Evolutionary conservation across 2,797 vertebrate genomes (phyloP), one percentile per base, ranked within the genome.

Genomic region (Taeniopygia guttata): DNA sequence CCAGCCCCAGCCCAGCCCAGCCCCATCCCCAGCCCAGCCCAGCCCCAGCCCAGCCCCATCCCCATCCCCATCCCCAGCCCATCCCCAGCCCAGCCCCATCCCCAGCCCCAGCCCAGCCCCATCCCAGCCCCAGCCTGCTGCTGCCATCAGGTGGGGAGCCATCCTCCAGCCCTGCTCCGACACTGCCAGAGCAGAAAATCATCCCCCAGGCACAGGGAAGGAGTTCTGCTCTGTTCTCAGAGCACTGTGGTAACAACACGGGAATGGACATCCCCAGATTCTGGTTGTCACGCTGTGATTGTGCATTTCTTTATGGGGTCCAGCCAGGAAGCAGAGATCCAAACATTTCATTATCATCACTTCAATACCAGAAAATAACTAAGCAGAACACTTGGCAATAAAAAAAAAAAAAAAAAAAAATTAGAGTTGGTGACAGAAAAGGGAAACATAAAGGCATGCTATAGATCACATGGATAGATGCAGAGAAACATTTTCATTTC

Each of bases 171-270:
- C 48, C 58, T 2, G 1, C n/a, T 17, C 27, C 1, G 22, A 5
- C 64, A 3, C 5, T 25, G 51, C 17, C 26, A 2, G 36, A 11
- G 36, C 36, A 38, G 9, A 38, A n/a, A 26, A 21, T n/a, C 8
- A 1, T 2, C 18, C 58, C 25, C 36, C n/a, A n/a, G n/a, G n/a
- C 38, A 5, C 23, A 30, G 23, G 3, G 15, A 17, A 17, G 3
- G 8, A 11, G 13, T 54, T 49, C 16, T 14, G 23, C 45, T 13
- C 7, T 2, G 4, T 7, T 4, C 40, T 46, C 18, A 4, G 23
- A 43, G 4, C 16, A 1, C 8, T 20, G 1, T 2, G 19, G 38
- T 16, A 43, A 9, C 1, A 21, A 27, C 6, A 9, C 5, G 5
- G 1, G 5, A 64, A 48, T 2, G 11, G 45, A 13, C 32, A 7